A percentile compares a stretch with the other conserved stretches of the same genome.
Conservation (phyloP, 2,113 vertebrate genomes). For the Cygnus buccinator region DNA sequence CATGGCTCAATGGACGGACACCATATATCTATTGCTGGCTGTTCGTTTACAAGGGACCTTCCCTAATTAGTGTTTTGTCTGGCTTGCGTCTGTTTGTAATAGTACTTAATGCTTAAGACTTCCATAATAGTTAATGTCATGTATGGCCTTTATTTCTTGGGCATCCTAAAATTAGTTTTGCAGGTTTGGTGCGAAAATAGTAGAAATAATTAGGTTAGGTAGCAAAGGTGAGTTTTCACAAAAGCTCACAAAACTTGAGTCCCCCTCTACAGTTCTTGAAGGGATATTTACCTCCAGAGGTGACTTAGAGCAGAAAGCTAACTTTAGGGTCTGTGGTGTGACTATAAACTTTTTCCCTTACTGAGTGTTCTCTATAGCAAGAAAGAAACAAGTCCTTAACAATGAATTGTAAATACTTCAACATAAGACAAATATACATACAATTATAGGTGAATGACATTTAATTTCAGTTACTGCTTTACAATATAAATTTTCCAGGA, state of each 20-base stretch:
- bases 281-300: background rate
- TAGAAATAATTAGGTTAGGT: background rate
- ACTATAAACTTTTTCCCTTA: background rate
- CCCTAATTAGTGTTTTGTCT: conserved; percentile 41
- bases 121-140: background rate
- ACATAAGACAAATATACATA: background rate
- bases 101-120: conserved; percentile 20
- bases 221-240: background rate
- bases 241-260: background rate
- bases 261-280: background rate
- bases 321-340: background rate
- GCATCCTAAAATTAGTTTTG: background rate
- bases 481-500: background rate
- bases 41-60: background rate
- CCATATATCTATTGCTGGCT: background rate
- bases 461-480: background rate
- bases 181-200: background rate
- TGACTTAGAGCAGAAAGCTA: background rate
- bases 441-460: background rate
- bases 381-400: background rate
- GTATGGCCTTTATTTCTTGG: background rate
- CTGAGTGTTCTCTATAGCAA: background rate
- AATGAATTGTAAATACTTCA: background rate
- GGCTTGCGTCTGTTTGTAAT: background rate
- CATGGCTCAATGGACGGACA: background rate